A percentile compares a stretch with the other conserved stretches of the same genome.
Conservation (phyloP, 2,113 vertebrate genomes). For the Ciconia maguari region DNA sequence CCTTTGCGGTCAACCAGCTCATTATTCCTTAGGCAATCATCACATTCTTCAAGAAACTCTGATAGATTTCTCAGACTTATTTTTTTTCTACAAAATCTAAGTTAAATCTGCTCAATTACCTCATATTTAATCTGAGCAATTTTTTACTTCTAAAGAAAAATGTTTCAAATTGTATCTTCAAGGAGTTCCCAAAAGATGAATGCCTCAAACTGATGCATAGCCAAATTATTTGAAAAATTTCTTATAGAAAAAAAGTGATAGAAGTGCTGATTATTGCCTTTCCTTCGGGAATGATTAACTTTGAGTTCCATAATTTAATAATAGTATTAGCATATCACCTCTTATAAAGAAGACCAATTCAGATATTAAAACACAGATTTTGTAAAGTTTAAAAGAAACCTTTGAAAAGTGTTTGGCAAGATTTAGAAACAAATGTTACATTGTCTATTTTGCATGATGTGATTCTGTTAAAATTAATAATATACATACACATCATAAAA, state of each 20-base stretch:
- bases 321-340: neutral
- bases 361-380: neutral
- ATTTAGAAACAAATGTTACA: neutral
- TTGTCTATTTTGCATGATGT: neutral
- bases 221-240: neutral
- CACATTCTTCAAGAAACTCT: neutral
- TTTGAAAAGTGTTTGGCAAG: neutral
- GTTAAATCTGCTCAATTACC: neutral
- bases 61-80: neutral
- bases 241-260: neutral
- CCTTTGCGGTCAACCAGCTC: neutral
- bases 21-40: neutral
- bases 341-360: neutral
- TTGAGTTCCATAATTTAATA: neutral
- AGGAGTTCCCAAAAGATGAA: neutral
- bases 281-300: neutral
- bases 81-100: neutral
- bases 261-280: conserved; percentile 13
- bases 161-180: neutral
- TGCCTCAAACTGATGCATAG: neutral
- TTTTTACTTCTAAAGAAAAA: conserved; percentile 15
- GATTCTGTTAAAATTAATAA: neutral
- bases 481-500: neutral
- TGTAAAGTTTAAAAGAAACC: neutral
- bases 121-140: neutral